Conservation (phyloP, 1,140 invertebrate genomes). For the Tetramorium alpestre region DNA sequence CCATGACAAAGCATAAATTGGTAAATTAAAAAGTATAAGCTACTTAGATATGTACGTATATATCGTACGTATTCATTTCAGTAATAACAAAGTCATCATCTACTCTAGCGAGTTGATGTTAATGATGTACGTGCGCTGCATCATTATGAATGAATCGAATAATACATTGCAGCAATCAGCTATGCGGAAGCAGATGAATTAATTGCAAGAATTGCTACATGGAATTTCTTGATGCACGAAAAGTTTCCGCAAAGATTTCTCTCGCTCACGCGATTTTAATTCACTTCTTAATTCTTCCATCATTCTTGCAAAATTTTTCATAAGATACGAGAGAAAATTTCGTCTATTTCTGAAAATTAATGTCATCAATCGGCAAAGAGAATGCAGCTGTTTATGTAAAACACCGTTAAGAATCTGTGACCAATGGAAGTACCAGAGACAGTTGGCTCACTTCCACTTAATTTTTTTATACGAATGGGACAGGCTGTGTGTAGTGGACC, state of each 20-base stretch:
- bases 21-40: not conserved
- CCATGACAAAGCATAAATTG: not conserved
- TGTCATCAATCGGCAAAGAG: not conserved
- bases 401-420: not conserved
- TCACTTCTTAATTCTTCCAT: not conserved
- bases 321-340: not conserved
- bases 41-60: not conserved
- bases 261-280: not conserved
- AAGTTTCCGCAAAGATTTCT: not conserved
- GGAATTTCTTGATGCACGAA: not conserved
- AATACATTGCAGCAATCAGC: constrained; percentile 44
- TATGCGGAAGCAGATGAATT: constrained; percentile 31
- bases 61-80: not conserved
- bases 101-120: constrained; percentile 4
- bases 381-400: constrained; percentile 46
- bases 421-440: not conserved
- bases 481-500: constrained; percentile 1
- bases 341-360: not conserved
- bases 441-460: constrained; percentile 39
- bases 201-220: not conserved
- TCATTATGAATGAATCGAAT: constrained; percentile 35
- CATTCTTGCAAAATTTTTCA: not conserved
- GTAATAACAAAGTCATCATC: constrained; percentile 41
- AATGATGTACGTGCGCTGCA: constrained; percentile 29
- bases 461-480: not conserved